A percentile compares a stretch with the other conserved stretches of the same genome.
Conservation (phyloP, 2,113 vertebrate genomes). For the Colistium nudipinnis region DNA sequence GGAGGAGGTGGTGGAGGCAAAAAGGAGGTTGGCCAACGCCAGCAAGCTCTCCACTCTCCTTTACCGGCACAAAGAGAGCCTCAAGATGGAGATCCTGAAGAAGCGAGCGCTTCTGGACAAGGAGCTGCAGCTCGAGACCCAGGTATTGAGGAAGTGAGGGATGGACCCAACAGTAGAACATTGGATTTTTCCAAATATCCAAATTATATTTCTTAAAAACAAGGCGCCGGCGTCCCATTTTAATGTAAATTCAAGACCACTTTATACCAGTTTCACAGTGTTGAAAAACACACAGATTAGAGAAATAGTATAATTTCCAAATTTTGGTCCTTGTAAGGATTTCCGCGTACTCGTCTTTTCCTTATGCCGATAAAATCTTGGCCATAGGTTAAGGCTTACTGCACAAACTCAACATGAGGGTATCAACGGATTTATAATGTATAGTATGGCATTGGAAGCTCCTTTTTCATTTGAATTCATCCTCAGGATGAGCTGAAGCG, state of each 20-base stretch:
- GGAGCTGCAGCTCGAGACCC: slow-evolving; percentile 94
- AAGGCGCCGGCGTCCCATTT: too few relatives aligned
- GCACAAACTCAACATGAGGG: too few relatives aligned
- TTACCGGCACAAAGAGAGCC: slow-evolving; percentile 96
- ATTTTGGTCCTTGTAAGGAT: too few relatives aligned
- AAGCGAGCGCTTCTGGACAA: slow-evolving; percentile 97
- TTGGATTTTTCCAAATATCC: not conserved
- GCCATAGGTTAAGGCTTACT: too few relatives aligned
- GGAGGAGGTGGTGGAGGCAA: slow-evolving; percentile 96
- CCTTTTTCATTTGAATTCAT: too few relatives aligned
- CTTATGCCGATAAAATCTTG: too few relatives aligned
- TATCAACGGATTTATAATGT: too few relatives aligned
- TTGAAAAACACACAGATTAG: not conserved
- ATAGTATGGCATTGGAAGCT: too few relatives aligned
- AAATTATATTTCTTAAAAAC: not conserved
- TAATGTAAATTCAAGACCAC: too few relatives aligned
- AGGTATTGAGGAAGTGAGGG: slow-evolving; percentile 79
- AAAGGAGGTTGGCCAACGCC: slow-evolving; percentile 93
- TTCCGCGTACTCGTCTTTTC: too few relatives aligned
- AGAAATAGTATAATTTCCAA: not conserved
- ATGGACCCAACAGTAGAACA: not conserved
- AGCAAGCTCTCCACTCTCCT: slow-evolving; percentile 94
- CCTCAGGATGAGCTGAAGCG: slow-evolving; percentile 93
- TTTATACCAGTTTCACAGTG: not conserved
- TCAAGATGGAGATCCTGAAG: slow-evolving; percentile 96